Percentiles rank a stretch among this genome's conserved stretches.
These are phyloP conservation scores for Eciton burchellii DNA, from an alignment of 1,140 invertebrate species.

Conservation along the genomic window DNA sequence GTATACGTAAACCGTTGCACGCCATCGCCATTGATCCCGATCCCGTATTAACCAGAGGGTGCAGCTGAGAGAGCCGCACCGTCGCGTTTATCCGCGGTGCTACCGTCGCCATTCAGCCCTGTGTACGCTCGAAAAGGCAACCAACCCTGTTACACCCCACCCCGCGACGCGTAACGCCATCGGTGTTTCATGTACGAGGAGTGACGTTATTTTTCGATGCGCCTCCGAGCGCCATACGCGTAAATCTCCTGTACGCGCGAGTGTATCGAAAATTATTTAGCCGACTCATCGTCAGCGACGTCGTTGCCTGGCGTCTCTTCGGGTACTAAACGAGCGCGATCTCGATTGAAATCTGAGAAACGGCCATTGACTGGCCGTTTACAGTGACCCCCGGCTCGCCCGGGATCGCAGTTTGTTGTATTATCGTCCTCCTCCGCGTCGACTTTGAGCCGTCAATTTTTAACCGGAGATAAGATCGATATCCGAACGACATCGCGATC, in stretches of 20 bases:
- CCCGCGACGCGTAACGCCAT: slow-evolving; percentile 36
- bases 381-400: no score
- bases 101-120: slow-evolving; percentile 13
- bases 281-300: neutral
- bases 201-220: slow-evolving; percentile 49
- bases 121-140: slow-evolving; percentile 56
- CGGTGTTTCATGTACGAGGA: slow-evolving; percentile 34
- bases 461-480: neutral
- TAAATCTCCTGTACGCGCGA: slow-evolving; percentile 8
- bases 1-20: slow-evolving; percentile 64
- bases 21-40: slow-evolving; percentile 66
- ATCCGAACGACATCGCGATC: neutral
- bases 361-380: no score
- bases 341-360: no score
- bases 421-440: neutral
- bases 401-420: neutral
- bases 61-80: slow-evolving; percentile 4
- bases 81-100: slow-evolving; percentile 43
- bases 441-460: neutral
- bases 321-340: no score
- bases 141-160: slow-evolving; percentile 35
- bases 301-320: no score
- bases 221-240: neutral
- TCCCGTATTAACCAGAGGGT: slow-evolving; percentile 54
- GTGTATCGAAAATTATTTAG: slow-evolving; percentile 35